phyloP scores from a whole-genome alignment of 2,113 vertebrate genomes.

The Oryzias woworae region DNA sequence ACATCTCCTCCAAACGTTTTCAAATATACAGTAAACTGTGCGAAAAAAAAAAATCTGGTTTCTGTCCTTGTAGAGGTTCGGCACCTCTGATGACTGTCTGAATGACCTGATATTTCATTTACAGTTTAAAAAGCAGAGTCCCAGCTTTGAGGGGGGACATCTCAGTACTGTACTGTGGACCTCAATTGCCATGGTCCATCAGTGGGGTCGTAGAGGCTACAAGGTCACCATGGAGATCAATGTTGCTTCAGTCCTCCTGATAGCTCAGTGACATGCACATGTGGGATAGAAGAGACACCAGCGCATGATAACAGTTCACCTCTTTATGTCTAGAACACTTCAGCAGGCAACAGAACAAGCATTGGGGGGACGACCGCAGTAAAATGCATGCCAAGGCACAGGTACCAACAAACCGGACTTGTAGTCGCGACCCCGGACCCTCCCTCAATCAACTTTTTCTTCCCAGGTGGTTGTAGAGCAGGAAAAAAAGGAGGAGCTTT shows the following conservation, averaged over 20 bases:
- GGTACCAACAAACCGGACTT: slow-evolving; percentile 70
- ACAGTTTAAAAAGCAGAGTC: slow-evolving; percentile 57
- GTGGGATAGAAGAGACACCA: slow-evolving; percentile 55
- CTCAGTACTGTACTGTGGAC: slow-evolving; percentile 59
- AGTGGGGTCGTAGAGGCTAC: slow-evolving; percentile 51
- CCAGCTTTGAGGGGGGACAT: slow-evolving; percentile 46
- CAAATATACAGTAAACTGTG: slow-evolving; percentile 69
- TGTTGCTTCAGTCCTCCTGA: slow-evolving; percentile 45
- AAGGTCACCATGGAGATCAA: slow-evolving; percentile 59
- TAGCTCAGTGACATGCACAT: slow-evolving; percentile 55
- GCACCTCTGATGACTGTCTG: slow-evolving; percentile 30
- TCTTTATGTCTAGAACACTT: slow-evolving; percentile 68
- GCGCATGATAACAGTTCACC: slow-evolving; percentile 61
- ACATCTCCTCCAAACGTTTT: slow-evolving; percentile 48
- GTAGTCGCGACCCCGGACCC: slow-evolving; percentile 32
- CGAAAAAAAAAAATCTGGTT: slow-evolving; percentile 15
- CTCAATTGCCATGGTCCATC: slow-evolving; percentile 39
- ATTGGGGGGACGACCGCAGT: slow-evolving; percentile 62
- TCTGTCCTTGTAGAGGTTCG: slow-evolving; percentile 34
- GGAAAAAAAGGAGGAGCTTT: slow-evolving; percentile 43
- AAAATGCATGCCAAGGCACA: slow-evolving; percentile 77
- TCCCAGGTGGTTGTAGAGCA: slow-evolving; percentile 33
- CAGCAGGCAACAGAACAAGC: slow-evolving; percentile 78
- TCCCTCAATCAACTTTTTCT: slow-evolving; percentile 10
- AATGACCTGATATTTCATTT: slow-evolving; percentile 44